Percentiles rank a stretch among this genome's conserved stretches.
phyloP scores from a whole-genome alignment of 1,140 invertebrate species.

The Holcopasites calliopsidis region DNA sequence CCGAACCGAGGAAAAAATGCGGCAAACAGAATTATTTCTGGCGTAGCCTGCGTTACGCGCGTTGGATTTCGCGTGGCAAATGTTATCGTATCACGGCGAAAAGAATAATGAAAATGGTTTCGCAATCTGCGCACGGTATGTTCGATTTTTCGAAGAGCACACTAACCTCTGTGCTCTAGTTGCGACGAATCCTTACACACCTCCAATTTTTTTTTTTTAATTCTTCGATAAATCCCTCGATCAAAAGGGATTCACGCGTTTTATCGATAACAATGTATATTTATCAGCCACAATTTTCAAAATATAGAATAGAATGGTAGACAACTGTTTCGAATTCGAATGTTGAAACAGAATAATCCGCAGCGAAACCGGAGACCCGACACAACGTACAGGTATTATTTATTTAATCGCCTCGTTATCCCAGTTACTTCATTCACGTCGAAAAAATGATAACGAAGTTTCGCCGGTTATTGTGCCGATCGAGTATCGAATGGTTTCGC shows the following conservation, averaged over 20 bases:
- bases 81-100: slow-evolving; percentile 17
- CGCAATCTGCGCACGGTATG: neutral
- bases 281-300: too few species aligned
- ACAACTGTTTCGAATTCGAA: neutral
- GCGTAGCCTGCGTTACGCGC: slow-evolving; percentile 5
- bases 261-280: too few species aligned
- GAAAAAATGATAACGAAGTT: slow-evolving; percentile 24
- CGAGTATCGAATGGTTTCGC: slow-evolving; percentile 3
- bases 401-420: neutral
- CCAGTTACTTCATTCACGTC: slow-evolving; percentile 12
- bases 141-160: neutral
- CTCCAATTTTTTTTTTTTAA: too few species aligned
- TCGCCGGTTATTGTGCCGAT: neutral
- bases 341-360: too few species aligned
- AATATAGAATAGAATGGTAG: neutral
- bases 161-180: too few species aligned
- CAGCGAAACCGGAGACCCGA: neutral
- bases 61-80: slow-evolving; percentile 15
- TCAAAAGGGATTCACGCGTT: too few species aligned
- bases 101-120: slow-evolving; percentile 37
- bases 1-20: neutral
- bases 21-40: slow-evolving; percentile 23
- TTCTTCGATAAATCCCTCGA: neutral
- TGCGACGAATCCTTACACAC: too few species aligned
- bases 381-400: neutral